Conservation (phyloP, 1,140 invertebrate species). For the Aplysia californica region DNA sequence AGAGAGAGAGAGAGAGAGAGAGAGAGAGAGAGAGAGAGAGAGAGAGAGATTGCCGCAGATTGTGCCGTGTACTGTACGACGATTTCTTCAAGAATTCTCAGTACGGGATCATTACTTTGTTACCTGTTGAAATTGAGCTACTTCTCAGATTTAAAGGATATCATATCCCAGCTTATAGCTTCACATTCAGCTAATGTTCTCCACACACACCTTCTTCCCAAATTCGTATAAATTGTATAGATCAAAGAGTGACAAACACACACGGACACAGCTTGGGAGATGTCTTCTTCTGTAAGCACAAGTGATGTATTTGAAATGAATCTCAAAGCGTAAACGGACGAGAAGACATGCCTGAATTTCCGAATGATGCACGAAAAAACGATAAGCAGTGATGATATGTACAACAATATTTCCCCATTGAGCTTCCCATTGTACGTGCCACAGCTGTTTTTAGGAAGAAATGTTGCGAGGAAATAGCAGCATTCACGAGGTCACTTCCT, state of each 20-base stretch:
- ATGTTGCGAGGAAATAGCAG: background rate
- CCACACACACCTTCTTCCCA: background rate
- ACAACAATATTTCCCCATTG: background rate
- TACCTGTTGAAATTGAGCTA: background rate
- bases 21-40: conserved; percentile 25
- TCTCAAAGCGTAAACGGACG: too few relatives aligned
- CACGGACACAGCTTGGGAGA: too few relatives aligned
- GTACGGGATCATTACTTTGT: background rate
- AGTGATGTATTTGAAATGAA: too few relatives aligned
- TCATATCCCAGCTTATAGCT: background rate
- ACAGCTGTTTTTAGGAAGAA: background rate
- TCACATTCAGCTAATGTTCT: background rate
- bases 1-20: background rate
- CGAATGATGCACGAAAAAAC: too few relatives aligned
- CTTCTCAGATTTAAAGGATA: background rate
- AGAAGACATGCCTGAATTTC: too few relatives aligned
- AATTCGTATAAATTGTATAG: too few relatives aligned
- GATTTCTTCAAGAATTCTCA: background rate
- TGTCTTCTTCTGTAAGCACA: too few relatives aligned
- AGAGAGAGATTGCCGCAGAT: conserved; percentile 5
- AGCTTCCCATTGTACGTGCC: background rate
- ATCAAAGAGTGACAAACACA: too few relatives aligned
- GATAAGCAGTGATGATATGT: background rate
- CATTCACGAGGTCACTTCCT: too few relatives aligned
- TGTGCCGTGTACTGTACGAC: background rate